Conservation (phyloP, 2,797 vertebrate genomes). For the Enteromius fasciolatus region DNA sequence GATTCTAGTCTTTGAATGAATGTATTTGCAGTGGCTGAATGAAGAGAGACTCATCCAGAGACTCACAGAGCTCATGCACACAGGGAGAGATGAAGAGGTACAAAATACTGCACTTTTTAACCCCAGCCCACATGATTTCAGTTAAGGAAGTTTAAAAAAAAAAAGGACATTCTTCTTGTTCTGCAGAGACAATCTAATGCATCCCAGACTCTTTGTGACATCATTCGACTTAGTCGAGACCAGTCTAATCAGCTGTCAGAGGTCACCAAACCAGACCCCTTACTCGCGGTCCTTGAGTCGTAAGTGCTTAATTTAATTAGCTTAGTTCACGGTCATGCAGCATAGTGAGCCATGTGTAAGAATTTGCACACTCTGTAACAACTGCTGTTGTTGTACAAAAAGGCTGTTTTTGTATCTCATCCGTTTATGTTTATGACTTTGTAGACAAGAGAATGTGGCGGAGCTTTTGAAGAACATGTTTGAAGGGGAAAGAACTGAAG, state of each 20-base stretch:
- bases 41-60: constrained; percentile 91
- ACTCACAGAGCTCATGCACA: constrained; percentile 90
- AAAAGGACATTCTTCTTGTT: constrained; percentile 20
- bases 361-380: not conserved
- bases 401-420: constrained; percentile 8
- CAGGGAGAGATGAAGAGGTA: constrained; percentile 92
- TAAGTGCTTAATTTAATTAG: constrained; percentile 75
- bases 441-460: constrained; percentile 91
- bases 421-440: not conserved
- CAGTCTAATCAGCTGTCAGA: constrained; percentile 93
- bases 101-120: constrained; percentile 61
- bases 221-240: constrained; percentile 94
- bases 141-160: not conserved
- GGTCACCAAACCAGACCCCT: constrained; percentile 85
- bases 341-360: not conserved
- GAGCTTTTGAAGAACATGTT: constrained; percentile 95
- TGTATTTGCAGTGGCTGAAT: constrained; percentile 87
- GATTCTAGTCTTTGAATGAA: constrained; percentile 2
- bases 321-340: not conserved
- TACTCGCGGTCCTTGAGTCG: constrained; percentile 91
- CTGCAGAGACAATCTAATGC: constrained; percentile 92
- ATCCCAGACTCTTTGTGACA: constrained; percentile 96
- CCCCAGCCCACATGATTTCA: not conserved
- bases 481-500: constrained; percentile 86
- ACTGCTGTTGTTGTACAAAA: not conserved